Percentiles rank a stretch among this genome's conserved stretches.
Conservation (phyloP, 2,113 vertebrate species). For the Mustela lutreola region DNA sequence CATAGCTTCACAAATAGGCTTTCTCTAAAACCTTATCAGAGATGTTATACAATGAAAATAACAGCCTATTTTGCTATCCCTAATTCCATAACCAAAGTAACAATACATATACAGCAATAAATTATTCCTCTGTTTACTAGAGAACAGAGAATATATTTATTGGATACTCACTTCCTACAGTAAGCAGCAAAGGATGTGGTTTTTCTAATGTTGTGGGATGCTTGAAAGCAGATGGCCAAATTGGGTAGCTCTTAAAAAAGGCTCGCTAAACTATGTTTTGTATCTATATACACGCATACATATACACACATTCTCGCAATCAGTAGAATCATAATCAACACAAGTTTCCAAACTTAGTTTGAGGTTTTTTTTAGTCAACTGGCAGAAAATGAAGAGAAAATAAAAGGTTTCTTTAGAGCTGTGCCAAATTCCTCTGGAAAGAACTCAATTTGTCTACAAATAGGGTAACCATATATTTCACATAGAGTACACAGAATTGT, state of each 20-base stretch:
- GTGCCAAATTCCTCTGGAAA: constrained; percentile 67
- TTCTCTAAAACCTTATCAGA: neutral
- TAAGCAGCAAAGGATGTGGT: constrained; percentile 40
- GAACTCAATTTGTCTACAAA: neutral
- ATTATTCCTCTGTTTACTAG: neutral
- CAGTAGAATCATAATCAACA: constrained; percentile 62
- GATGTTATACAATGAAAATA: neutral
- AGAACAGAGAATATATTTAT: neutral
- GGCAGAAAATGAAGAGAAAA: constrained; percentile 79
- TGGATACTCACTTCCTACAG: constrained; percentile 48
- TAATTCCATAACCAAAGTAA: constrained; percentile 19
- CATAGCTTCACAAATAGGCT: neutral
- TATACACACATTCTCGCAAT: constrained; percentile 20
- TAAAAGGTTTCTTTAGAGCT: constrained; percentile 47
- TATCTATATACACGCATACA: neutral
- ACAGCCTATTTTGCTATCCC: neutral
- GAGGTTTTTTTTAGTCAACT: constrained; percentile 75
- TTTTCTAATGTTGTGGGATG: constrained; percentile 61
- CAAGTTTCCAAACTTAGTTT: constrained; percentile 72
- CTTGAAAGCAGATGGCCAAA: constrained; percentile 50
- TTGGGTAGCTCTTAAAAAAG: constrained; percentile 51
- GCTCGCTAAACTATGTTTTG: constrained; percentile 6
- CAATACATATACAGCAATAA: constrained; percentile 14
- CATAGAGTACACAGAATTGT: constrained; percentile 2
- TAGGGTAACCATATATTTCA: constrained; percentile 12